A percentile compares a stretch with the other conserved stretches of the same genome.
phyloP scores from a whole-genome alignment of 2,888 invertebrate genomes.

The Coleophora deauratella region DNA sequence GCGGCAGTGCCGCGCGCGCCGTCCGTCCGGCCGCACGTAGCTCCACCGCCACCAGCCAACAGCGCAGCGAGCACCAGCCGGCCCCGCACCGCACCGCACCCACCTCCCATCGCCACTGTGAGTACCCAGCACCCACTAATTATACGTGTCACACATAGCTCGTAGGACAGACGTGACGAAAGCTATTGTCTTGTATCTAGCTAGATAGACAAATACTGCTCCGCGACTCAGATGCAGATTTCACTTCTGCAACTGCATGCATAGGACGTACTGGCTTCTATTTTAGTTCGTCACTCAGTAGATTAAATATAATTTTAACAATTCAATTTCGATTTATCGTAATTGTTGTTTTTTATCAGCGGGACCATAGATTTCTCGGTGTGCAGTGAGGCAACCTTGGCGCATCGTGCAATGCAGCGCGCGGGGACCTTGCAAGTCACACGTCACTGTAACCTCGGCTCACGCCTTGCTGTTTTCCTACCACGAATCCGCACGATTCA shows the following conservation, averaged over 20 bases:
- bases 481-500: conserved; percentile 38
- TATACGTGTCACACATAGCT: conserved; percentile 11
- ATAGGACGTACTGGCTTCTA: conserved; percentile 1
- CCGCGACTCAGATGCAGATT: conserved; percentile 51
- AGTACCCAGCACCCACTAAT: conserved; percentile 29
- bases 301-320: too few relatives aligned
- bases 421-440: conserved; percentile 74
- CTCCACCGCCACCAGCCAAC: conserved; percentile 23
- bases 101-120: conserved; percentile 26
- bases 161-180: conserved; percentile 23
- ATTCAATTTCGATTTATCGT: conserved; percentile 1
- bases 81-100: conserved; percentile 27
- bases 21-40: conserved; percentile 63
- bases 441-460: conserved; percentile 73
- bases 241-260: conserved; percentile 43
- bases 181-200: conserved; percentile 43
- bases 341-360: conserved; percentile 13
- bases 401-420: conserved; percentile 73
- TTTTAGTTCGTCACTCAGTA: not conserved
- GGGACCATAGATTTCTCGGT: conserved; percentile 39
- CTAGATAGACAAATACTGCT: conserved; percentile 33
- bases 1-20: conserved; percentile 73
- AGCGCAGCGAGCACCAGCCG: conserved; percentile 24
- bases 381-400: conserved; percentile 68
- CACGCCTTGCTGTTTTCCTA: conserved; percentile 61